These are phyloP conservation scores for Notodonta dromedarius DNA, from an alignment of 2,888 invertebrate genomes.

Conservation along the genomic window DNA sequence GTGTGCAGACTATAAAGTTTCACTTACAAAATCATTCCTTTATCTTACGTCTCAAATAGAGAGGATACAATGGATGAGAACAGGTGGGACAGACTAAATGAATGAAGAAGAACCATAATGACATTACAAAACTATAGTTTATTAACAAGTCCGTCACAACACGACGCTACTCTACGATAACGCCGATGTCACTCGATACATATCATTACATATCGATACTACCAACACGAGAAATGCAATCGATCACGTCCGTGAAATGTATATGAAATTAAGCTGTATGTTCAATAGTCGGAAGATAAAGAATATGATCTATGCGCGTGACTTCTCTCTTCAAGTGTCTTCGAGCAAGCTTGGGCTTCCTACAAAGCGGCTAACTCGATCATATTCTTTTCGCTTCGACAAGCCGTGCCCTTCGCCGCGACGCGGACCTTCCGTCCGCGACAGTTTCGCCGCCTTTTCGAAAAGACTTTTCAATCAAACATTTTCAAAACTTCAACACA, in stretches of 20 bases:
- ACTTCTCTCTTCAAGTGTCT: constrained; percentile 67
- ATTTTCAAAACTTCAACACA: constrained; percentile 84
- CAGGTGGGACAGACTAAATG: constrained; percentile 60
- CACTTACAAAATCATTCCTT: constrained; percentile 13
- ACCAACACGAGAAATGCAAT: constrained; percentile 62
- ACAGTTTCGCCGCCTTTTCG: constrained; percentile 74
- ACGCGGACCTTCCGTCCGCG: constrained; percentile 60
- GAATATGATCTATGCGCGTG: constrained; percentile 74
- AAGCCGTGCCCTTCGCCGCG: constrained; percentile 64
- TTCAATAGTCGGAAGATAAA: constrained; percentile 58
- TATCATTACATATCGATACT: constrained; percentile 55
- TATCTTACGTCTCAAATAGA: constrained; percentile 37
- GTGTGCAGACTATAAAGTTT: neutral
- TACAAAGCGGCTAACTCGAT: constrained; percentile 63
- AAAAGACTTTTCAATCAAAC: constrained; percentile 79
- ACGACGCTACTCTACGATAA: constrained; percentile 71
- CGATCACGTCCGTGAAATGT: constrained; percentile 55
- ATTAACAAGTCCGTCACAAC: constrained; percentile 78
- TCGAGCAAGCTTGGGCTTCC: constrained; percentile 66
- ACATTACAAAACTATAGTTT: constrained; percentile 79
- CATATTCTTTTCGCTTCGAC: constrained; percentile 81
- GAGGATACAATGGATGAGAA: constrained; percentile 57
- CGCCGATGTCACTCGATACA: constrained; percentile 61
- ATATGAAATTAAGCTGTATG: constrained; percentile 35
- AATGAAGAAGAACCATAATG: constrained; percentile 70